phyloP scores from a whole-genome alignment of 2,113 vertebrate genomes.

The Ploceus nigricollis region DNA sequence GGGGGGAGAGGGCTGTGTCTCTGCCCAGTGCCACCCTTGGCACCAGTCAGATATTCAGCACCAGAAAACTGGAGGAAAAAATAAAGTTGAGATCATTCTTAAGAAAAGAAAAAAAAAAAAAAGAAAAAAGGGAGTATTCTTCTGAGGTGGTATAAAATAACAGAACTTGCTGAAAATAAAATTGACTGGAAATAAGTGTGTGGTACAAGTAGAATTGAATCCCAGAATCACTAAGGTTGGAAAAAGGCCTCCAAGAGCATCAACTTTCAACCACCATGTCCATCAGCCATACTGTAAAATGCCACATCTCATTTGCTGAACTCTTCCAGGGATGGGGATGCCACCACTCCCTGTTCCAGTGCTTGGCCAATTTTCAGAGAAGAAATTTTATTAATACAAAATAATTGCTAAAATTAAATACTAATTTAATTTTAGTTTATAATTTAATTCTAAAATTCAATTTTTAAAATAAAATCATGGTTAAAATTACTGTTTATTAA shows the following conservation, averaged over 20 bases:
- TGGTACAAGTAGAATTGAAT: neutral
- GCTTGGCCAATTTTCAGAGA: neutral
- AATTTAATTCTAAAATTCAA: neutral
- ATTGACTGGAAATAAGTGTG: neutral
- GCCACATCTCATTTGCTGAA: neutral
- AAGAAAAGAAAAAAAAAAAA: neutral
- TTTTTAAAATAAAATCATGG: neutral
- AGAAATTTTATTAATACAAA: no score
- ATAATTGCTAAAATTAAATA: neutral
- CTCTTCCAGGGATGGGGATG: neutral
- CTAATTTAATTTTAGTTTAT: neutral
- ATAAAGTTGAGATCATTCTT: neutral
- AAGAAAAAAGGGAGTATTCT: neutral
- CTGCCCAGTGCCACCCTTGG: neutral
- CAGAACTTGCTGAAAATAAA: neutral
- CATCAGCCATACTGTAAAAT: neutral
- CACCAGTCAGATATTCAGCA: neutral
- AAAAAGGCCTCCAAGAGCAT: neutral
- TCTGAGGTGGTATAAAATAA: neutral
- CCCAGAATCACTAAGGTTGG: neutral
- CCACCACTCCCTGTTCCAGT: neutral
- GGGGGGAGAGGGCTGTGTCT: fast-evolving
- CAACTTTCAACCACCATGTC: neutral
- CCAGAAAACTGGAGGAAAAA: neutral
- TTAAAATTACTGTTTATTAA: no score